phyloP scores from a whole-genome alignment of 2,888 invertebrate species.

The Dryobota labecula region DNA sequence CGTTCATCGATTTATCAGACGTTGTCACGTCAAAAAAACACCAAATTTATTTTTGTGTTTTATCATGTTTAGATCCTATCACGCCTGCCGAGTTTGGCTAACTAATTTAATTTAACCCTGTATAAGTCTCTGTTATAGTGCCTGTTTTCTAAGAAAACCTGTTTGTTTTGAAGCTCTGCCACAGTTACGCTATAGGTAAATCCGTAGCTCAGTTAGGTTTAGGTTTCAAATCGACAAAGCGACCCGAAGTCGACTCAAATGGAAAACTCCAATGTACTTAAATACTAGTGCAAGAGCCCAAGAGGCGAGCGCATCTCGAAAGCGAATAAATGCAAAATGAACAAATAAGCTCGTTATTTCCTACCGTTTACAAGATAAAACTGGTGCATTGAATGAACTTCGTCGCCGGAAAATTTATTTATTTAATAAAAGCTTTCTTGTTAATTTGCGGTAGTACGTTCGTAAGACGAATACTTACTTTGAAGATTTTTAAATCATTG shows the following conservation, averaged over 20 bases:
- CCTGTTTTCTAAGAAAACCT: not conserved
- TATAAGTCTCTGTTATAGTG: too few species aligned
- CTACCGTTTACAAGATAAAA: constrained; percentile 18
- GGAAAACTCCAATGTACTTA: constrained; percentile 12
- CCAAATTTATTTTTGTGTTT: too few species aligned
- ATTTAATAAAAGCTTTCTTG: not conserved
- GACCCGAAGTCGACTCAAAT: constrained; percentile 13
- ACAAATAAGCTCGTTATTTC: not conserved
- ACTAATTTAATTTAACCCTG: too few species aligned
- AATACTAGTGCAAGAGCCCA: constrained; percentile 12
- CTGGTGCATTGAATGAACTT: not conserved
- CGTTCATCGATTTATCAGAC: too few species aligned
- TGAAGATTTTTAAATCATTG: too few species aligned
- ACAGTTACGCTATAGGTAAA: not conserved
- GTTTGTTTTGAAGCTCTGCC: not conserved
- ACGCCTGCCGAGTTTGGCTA: too few species aligned
- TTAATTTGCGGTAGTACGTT: too few species aligned
- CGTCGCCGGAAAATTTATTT: not conserved
- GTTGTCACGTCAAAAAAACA: too few species aligned
- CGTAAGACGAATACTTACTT: too few species aligned
- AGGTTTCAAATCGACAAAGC: not conserved
- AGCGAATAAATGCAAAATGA: constrained; percentile 18
- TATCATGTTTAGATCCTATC: too few species aligned
- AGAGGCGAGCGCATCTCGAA: constrained; percentile 8
- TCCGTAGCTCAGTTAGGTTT: not conserved